Base-by-base conservation (phyloP, 2,113 vertebrate species). In the Seriola quinqueradiata region DNA sequence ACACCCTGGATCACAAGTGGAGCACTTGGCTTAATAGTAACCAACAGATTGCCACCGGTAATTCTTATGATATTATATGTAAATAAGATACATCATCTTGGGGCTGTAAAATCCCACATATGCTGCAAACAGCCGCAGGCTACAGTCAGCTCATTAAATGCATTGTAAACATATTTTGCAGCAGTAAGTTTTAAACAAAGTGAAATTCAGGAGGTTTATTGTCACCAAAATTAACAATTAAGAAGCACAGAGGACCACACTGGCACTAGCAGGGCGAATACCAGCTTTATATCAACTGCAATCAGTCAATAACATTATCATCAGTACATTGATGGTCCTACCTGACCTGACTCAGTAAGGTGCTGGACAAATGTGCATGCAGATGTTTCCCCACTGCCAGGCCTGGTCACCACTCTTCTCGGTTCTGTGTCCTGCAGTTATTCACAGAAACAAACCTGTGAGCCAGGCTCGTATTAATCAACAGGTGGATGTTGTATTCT, bases 121-220 rank as follows among this genome's bases (percentile, higher is more conserved):
- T 71, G 75, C 70, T 75, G 28, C 1, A 58, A 83, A 84, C 65
- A 66, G 48, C 78, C 52, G 3, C 14, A 0, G 44, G 78, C 75
- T 60, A 16, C 13, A 76, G 61, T 64, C 23, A 69, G 40, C 75
- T 77, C 71, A 82, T 79, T 82, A 77, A 69, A 82, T 23, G 44
- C n/a, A 76, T 4, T 82, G 52, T 82, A 69, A 87, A 84, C 73
- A 77, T 50, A 57, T 74, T 75, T 75, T 46, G 78, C 28, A 78
- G 48, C 60, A 64, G 70, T 75, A 44, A 80, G n/a, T 64, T 48
- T 38, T 58, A 25, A 70, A 77, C 17, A 58, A 63, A 68, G 19
- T 75, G 78, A 65, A 65, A 40, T 68, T 16, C 14, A 46, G 65
- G 66, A 73, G 73, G 64, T 69, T 73, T 55, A 38, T 54, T 79